Evolutionary conservation across 2,113 vertebrate species (phyloP), one percentile per base, ranked within the genome.

Genomic region (Megaptera novaeangliae): DNA sequence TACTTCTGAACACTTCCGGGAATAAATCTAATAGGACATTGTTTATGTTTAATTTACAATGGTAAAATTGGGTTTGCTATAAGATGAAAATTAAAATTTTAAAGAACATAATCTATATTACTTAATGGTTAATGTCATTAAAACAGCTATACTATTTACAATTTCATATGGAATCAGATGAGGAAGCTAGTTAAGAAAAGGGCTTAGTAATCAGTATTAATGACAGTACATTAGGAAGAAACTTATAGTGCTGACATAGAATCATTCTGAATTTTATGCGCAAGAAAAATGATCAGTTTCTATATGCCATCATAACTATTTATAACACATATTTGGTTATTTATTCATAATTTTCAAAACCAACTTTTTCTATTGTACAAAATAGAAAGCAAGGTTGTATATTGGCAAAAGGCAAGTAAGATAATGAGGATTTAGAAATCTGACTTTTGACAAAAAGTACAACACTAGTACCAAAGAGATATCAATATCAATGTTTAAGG

Each of bases 81-180:
- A 95, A 87, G 18, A 84, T 87, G 36, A 88, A 72, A 86, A 89
- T 92, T 95, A 87, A 92, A 92, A 96, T 92, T 89, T 94, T 81
- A 96, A 92, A 57, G n/a, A 71, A 85, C 44, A 97, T 85, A 89
- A 89, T 83, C 36, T 78, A 49, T 46, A 55, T 57, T 44, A 75
- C 75, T 84, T 81, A 95, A 95, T 95, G 85, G 44, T 69, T 78
- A 90, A 96, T 87, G 69, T 39, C 92, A 82, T 27, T 82, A 88
- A 94, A 89, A 63, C 34, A 87, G 39, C 44, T 52, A 69, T 46
- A 44, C 25, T 44, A 66, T 63, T 88, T 91, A 82, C 5, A 90
- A 17, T 93, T 83, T 52, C 78, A 90, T 49, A 86, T 39, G 74
- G 78, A 92, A 49, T 46, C 39, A 95, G 61, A 94, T 52, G 27